Evolutionary conservation across 2,888 invertebrate genomes (phyloP), one percentile per base, ranked within the genome.

Genomic region (Agrotis exclamationis): DNA sequence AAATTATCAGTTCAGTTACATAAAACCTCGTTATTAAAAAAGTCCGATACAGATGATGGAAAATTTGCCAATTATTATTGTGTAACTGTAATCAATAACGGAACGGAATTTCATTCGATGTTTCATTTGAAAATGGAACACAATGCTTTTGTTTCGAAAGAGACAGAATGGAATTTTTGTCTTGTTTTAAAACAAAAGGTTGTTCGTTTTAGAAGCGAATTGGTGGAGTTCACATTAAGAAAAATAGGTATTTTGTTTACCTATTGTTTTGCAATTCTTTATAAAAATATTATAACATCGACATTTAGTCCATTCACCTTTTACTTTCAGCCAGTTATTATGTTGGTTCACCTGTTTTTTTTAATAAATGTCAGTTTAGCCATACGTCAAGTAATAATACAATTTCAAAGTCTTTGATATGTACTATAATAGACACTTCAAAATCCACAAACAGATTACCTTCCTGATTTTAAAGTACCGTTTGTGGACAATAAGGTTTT

Each of bases 391-490:
- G 1, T 33, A n/a, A n/a, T n/a, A 56, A 33, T 3, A 33, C 33
- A 33, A 9, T n/a, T 60, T 39, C 7, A 58, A 60, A 56, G 28
- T 56, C 14, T 73, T 74, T 72, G 22, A 18, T 13, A 71, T 63
- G 63, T 13, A 33, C 14, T 57, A 57, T 57, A 24, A 64, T 44
- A 59, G 16, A 44, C 22, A 59, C 54, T 58, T 33, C 33, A n/a
- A 2, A 68, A 68, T 66, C 44, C 45, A 57, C 50, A 66, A 45
- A 60, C 13, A 57, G 20, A 60, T 56, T 39, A 7, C 33, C n/a
- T 62, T 51, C 9, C 20, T 60, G 57, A 6, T 39, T 71, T 16
- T 22, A n/a, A n/a, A 72, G n/a, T 53, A n/a, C 1, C 48, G 48
- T 50, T 78, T 47, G 45, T 13, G 50, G 33, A 45, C 33, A 54